Evolutionary conservation across 2,113 vertebrate genomes (phyloP).

Genomic region (Aleadryas rufinucha): DNA sequence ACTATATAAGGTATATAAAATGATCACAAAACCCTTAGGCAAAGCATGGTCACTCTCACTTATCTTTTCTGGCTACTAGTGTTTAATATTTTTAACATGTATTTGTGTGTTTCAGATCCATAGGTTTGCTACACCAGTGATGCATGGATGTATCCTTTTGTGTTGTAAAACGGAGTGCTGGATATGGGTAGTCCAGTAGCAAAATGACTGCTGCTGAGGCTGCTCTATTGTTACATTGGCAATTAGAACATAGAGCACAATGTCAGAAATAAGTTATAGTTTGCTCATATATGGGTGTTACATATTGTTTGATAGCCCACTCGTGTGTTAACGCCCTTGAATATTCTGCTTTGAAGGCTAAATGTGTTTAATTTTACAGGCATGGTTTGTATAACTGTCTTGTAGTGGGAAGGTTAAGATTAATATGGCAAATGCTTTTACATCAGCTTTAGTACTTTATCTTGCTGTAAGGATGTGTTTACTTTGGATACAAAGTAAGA

Average conservation of each 20-base stretch:
- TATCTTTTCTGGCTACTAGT: not conserved
- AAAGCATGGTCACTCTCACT: not conserved
- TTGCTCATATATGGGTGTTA: not conserved
- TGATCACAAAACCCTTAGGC: not conserved
- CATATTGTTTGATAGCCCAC: not conserved
- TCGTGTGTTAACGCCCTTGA: not conserved
- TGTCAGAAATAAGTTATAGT: not conserved
- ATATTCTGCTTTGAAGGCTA: not conserved
- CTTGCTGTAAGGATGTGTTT: not conserved
- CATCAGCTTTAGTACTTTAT: not conserved
- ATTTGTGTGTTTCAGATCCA: conserved; percentile 81
- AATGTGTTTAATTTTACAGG: not conserved
- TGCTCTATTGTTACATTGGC: not conserved
- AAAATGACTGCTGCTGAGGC: not conserved
- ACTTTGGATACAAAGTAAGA: not conserved
- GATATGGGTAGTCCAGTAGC: not conserved
- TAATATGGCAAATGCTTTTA: not conserved
- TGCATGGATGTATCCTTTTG: conserved; percentile 96
- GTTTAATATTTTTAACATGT: not conserved
- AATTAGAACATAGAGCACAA: not conserved
- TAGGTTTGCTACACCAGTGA: conserved; percentile 88
- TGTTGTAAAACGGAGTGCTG: not conserved
- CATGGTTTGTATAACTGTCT: not conserved
- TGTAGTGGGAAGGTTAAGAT: not conserved
- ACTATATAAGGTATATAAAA: not conserved